Base-by-base conservation (phyloP, 1,140 invertebrate species). In the Arctopsyche grandis region DNA sequence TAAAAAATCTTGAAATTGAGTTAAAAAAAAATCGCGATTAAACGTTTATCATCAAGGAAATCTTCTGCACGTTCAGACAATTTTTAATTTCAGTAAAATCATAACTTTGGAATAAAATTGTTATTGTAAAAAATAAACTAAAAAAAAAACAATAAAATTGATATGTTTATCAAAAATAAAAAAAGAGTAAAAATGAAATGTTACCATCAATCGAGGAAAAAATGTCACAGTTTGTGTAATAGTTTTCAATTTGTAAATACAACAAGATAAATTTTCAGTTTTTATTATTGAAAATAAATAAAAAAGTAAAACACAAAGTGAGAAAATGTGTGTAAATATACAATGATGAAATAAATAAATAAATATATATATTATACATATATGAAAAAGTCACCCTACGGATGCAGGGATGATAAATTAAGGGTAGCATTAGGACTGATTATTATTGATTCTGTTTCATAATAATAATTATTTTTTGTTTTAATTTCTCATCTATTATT, bases 181-280 rank as follows among this genome's bases (percentile, higher is more conserved):
- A 48, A 71, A 71, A 66, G 9, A 71, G 43, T 48, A 29, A 71
- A 46, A 63, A 63, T 7, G 70, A 78, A 78, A 82, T 82, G 81
- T 82, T 82, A 82, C 81, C 81, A 78, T 76, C 81, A 60, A 77
- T 80, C 75, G 66, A 82, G 70, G 74, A 76, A 52, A 46, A 63
- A 82, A 79, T 80, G 70, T 80, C 79, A 82, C 79, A 79, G 76
- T 76, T 82, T 80, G 75, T 82, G 81, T 82, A 82, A 82, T 82
- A 80, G 78, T 48, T 82, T 82, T 76, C 69, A 82, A 82, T 82
- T 82, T 82, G 81, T 82, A 82, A 38, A 82, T 82, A 82, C 69
- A 38, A 77, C 70, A 79, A 75, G 70, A 76, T 29, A 71, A 60
- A 74, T 73, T 82, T 77, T 79, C 73, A 79, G 75, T 78, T 79